These are phyloP conservation scores for Manacus vitellinus DNA, from an alignment of 2,113 vertebrate species.

Conservation along the genomic window DNA sequence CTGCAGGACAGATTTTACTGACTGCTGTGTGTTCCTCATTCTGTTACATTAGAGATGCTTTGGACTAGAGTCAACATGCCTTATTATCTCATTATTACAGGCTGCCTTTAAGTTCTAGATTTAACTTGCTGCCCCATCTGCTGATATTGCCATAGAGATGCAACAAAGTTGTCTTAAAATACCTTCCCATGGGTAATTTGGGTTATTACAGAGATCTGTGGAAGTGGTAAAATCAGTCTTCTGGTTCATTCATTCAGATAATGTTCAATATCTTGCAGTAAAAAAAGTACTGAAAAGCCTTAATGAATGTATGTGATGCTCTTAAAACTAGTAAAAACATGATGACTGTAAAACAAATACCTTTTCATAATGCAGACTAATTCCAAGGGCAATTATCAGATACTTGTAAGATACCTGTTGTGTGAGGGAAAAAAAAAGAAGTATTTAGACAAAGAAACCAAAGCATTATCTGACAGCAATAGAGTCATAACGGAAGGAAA, in stretches of 20 bases:
- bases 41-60: neutral
- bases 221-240: neutral
- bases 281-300: neutral
- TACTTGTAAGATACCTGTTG: conserved; percentile 92
- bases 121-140: neutral
- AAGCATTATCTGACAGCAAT: neutral
- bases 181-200: neutral
- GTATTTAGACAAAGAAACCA: neutral
- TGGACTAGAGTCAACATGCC: neutral
- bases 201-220: neutral
- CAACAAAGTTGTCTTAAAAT: neutral
- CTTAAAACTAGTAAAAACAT: neutral
- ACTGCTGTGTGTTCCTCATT: neutral
- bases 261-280: neutral
- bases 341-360: conserved; percentile 67
- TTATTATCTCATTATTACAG: neutral
- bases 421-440: neutral
- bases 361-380: conserved; percentile 92
- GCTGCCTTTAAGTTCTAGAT: neutral
- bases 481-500: neutral
- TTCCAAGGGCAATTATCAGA: conserved; percentile 92
- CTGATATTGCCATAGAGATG: neutral
- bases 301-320: neutral
- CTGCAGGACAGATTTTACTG: neutral
- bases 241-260: neutral